Evolutionary conservation across 1,140 invertebrate species (phyloP), one percentile per base, ranked within the genome.

Genomic region (Zaprionus ornatus): DNA sequence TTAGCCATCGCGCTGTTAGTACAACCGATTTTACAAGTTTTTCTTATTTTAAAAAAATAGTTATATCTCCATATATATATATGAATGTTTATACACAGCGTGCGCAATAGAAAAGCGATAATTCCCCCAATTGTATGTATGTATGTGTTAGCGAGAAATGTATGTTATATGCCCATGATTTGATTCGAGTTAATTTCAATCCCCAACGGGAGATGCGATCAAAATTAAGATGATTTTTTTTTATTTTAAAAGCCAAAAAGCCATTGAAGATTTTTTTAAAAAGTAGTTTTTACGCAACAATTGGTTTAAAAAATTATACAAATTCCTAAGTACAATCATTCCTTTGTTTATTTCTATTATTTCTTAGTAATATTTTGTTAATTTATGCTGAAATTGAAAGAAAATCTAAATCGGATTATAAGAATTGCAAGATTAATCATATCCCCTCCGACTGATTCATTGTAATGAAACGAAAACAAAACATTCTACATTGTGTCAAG

Each of bases 1-100:
- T 50, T 75, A 29, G 40, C 48, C 66, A 45, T 7, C n/a, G 32
- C 50, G 66, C 61, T 32, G 29, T 76, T 76, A 76, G 77, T 79
- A 76, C 77, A 79, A 79, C 74, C 74, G 67, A 79, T 79, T 78
- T 69, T 78, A 77, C 75, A 68, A 74, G 23, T 55, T 68, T 72
- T 68, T 62, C 29, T 62, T 74, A 55, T 70, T 69, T 75, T n/a
- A 32, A 45, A 17, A 19, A 75, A 75, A 62, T 79, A 71, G 62
- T 52, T 72, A 55, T 55, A 55, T 19, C 15, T 57, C 19, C 29
- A 35, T 54, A 56, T 57, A 57, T 35, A 79, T 42, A 61, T 65
- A 42, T 69, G 35, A 50, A 50, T 50, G 45, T 50, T 50, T 50
- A 50, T 70, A 70, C 25, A 62, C 50, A 56, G 59, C 45, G 57